Percentiles rank a stretch among this genome's conserved stretches.
phyloP scores from a whole-genome alignment of 2,797 vertebrate species.

The Cyclopterus lumpus region DNA sequence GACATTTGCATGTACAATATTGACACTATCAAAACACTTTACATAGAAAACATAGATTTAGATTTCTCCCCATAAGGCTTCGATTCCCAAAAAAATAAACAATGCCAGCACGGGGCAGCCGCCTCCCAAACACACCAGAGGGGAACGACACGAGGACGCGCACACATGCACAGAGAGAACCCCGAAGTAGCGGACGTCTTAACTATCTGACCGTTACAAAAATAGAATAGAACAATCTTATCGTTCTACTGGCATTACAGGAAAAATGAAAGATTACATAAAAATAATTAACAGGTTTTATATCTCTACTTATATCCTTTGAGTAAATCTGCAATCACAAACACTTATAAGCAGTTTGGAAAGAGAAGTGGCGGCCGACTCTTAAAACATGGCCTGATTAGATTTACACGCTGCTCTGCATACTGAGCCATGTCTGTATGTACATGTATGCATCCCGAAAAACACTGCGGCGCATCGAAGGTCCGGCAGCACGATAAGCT shows the following conservation, averaged over 20 bases:
- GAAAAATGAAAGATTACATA: constrained; percentile 44
- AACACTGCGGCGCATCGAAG: constrained; percentile 21
- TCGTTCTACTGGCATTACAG: constrained; percentile 56
- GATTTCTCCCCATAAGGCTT: constrained; percentile 70
- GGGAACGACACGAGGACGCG: constrained; percentile 39
- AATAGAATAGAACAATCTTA: constrained; percentile 76
- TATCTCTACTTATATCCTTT: constrained; percentile 38
- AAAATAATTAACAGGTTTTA: constrained; percentile 1
- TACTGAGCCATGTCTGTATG: constrained; percentile 29
- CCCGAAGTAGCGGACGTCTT: constrained; percentile 35
- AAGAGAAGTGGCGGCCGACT: constrained; percentile 30
- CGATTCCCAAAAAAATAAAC: constrained; percentile 55
- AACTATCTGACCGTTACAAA: constrained; percentile 70
- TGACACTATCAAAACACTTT: constrained; percentile 74
- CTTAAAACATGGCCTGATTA: constrained; percentile 17
- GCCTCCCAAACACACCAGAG: constrained; percentile 34
- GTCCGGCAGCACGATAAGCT: neutral
- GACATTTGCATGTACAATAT: constrained; percentile 78
- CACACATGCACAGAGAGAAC: constrained; percentile 57
- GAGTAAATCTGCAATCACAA: neutral
- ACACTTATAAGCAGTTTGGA: constrained; percentile 52
- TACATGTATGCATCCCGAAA: constrained; percentile 50
- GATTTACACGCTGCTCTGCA: constrained; percentile 43
- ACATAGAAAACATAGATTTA: constrained; percentile 70
- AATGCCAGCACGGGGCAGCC: constrained; percentile 13